Conservation (phyloP, 2,113 vertebrate genomes). For the Nesoenas mayeri region DNA sequence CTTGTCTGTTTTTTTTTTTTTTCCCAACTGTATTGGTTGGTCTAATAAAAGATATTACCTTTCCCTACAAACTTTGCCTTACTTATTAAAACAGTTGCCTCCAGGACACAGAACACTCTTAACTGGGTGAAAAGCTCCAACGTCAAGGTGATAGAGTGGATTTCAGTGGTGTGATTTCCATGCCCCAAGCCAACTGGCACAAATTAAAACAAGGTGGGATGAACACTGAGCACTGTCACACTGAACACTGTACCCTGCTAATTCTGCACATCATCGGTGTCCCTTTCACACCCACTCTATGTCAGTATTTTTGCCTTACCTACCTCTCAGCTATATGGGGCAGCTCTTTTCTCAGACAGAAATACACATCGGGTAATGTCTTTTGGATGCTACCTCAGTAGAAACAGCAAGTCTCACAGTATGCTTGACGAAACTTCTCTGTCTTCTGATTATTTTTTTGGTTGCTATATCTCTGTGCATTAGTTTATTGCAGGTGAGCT, state of each 20-base stretch:
- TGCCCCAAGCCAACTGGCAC: neutral
- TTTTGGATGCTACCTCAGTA: neutral
- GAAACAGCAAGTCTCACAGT: neutral
- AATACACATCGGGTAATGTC: rapidly evolving
- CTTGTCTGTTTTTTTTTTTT: neutral
- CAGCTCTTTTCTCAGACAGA: neutral
- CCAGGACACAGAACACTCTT: neutral
- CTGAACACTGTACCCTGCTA: neutral
- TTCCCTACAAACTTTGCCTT: neutral
- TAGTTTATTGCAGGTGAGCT: neutral
- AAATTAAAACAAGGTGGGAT: neutral
- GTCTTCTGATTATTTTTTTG: neutral
- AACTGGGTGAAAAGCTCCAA: neutral
- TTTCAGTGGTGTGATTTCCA: conserved; percentile 4
- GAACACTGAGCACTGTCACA: neutral
- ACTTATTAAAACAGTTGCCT: neutral
- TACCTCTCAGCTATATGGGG: neutral
- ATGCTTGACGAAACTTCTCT: neutral
- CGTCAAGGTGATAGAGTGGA: neutral
- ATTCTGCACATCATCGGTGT: neutral
- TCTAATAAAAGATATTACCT: conserved; percentile 34
- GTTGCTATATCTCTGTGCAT: neutral
- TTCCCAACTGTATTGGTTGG: neutral
- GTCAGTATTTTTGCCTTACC: neutral
- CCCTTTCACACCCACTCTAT: neutral